A percentile compares a stretch with the other conserved stretches of the same genome.
Conservation (phyloP, 2,888 invertebrate genomes). For the Plebejus melissa region DNA sequence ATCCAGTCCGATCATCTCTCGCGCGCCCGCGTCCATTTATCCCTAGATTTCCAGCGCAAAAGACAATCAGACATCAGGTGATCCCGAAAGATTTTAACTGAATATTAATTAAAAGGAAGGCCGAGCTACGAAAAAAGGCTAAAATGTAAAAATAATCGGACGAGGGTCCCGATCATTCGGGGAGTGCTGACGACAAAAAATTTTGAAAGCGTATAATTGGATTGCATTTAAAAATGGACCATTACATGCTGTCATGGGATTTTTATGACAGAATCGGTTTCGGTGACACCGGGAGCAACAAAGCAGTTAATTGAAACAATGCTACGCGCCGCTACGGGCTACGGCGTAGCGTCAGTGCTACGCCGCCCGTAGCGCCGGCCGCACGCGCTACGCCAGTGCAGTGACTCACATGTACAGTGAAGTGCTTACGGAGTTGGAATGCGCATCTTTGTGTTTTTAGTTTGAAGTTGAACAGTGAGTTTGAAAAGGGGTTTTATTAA, state of each 20-base stretch:
- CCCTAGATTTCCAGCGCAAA: neutral
- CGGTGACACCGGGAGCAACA: conserved; percentile 61
- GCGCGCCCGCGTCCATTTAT: neutral
- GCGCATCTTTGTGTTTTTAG: conserved; percentile 43
- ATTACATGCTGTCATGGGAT: conserved; percentile 31
- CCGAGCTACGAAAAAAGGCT: conserved; percentile 7
- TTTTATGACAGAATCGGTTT: conserved; percentile 49
- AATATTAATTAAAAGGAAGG: conserved; percentile 18
- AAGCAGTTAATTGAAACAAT: conserved; percentile 72
- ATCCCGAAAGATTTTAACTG: conserved; percentile 12
- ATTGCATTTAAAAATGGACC: conserved; percentile 27
- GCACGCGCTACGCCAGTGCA: conserved; percentile 58
- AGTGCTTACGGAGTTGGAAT: conserved; percentile 50
- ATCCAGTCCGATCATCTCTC: neutral
- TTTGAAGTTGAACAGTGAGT: conserved; percentile 14
- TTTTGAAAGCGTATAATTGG: conserved; percentile 16
- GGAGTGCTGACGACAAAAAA: conserved; percentile 22
- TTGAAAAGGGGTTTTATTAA: neutral
- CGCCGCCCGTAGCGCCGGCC: conserved; percentile 67
- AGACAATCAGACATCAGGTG: neutral
- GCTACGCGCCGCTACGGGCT: conserved; percentile 47
- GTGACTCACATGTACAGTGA: conserved; percentile 57
- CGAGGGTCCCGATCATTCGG: conserved; percentile 4
- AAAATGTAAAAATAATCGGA: conserved; percentile 15
- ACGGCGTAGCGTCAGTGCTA: conserved; percentile 65